A percentile compares a stretch with the other conserved stretches of the same genome.
These are phyloP conservation scores for Cydia strobilella DNA, from an alignment of 1,140 invertebrate species.

Conservation along the genomic window DNA sequence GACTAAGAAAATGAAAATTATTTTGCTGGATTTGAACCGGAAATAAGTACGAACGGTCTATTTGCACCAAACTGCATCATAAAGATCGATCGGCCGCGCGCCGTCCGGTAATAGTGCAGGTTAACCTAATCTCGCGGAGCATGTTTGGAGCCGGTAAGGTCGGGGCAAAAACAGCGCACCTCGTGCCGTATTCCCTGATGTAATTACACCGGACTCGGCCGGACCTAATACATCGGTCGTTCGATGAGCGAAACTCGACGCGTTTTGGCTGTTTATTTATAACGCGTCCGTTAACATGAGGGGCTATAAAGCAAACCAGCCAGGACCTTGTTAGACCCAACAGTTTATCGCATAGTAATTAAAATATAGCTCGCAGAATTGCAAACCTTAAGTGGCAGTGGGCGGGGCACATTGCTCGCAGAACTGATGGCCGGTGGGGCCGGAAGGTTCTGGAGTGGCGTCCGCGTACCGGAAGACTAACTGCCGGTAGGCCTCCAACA, in stretches of 20 bases:
- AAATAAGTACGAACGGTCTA: not conserved
- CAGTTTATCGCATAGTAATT: conserved; percentile 55
- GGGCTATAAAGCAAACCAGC: conserved; percentile 59
- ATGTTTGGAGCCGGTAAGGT: conserved; percentile 28
- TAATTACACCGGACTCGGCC: conserved; percentile 67
- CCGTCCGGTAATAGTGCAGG: conserved; percentile 15
- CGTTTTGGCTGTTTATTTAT: conserved; percentile 32
- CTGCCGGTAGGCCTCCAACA: too few relatives aligned
- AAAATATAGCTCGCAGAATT: too few relatives aligned
- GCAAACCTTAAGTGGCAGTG: too few relatives aligned
- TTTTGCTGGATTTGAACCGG: too few relatives aligned
- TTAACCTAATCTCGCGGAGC: conserved; percentile 30
- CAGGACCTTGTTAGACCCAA: conserved; percentile 61
- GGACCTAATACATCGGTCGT: conserved; percentile 66
- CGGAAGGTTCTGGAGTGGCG: too few relatives aligned
- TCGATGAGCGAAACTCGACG: conserved; percentile 43
- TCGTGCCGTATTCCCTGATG: conserved; percentile 68
- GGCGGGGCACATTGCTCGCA: too few relatives aligned
- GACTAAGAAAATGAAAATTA: too few relatives aligned
- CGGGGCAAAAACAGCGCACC: conserved; percentile 48
- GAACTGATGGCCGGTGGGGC: too few relatives aligned
- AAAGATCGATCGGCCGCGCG: conserved; percentile 8
- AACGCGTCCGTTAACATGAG: conserved; percentile 36
- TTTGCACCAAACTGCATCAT: conserved; percentile 24
- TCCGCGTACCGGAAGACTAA: too few relatives aligned